phyloP scores from a whole-genome alignment of 2,888 invertebrate species.

The Eupithecia pulchellata region DNA sequence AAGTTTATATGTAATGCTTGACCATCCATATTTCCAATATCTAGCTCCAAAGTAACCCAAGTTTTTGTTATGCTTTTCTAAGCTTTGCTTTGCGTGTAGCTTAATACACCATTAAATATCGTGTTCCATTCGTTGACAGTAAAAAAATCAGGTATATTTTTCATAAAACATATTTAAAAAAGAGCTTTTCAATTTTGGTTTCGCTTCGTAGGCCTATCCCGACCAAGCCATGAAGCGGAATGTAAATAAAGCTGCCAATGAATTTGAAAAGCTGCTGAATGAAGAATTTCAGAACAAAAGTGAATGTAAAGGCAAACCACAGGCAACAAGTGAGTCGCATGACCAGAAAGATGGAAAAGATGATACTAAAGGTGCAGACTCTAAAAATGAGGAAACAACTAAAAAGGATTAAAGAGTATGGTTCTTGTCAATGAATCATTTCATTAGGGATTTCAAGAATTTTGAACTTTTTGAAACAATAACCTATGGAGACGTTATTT shows the following conservation, averaged over 20 bases:
- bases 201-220: conserved; percentile 68
- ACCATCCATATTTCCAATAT: neutral
- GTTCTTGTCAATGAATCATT: conserved; percentile 23
- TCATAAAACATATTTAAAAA: neutral
- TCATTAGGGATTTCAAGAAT: conserved; percentile 10
- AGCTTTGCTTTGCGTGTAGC: no score
- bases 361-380: conserved; percentile 54
- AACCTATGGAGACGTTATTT: conserved; percentile 38
- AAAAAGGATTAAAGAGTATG: conserved; percentile 63
- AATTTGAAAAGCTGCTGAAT: conserved; percentile 76
- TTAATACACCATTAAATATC: neutral
- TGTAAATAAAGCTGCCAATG: conserved; percentile 75
- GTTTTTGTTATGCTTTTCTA: neutral
- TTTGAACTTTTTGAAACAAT: conserved; percentile 23
- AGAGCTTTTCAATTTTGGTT: no score
- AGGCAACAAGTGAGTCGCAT: conserved; percentile 57
- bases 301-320: conserved; percentile 64
- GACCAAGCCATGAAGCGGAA: conserved; percentile 77
- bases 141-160: neutral
- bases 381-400: conserved; percentile 58
- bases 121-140: neutral
- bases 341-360: conserved; percentile 64
- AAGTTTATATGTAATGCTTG: no score
- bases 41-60: neutral
- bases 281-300: conserved; percentile 76